Evolutionary conservation across 2,888 invertebrate genomes (phyloP).

Genomic region (Metopia argyrocephala): DNA sequence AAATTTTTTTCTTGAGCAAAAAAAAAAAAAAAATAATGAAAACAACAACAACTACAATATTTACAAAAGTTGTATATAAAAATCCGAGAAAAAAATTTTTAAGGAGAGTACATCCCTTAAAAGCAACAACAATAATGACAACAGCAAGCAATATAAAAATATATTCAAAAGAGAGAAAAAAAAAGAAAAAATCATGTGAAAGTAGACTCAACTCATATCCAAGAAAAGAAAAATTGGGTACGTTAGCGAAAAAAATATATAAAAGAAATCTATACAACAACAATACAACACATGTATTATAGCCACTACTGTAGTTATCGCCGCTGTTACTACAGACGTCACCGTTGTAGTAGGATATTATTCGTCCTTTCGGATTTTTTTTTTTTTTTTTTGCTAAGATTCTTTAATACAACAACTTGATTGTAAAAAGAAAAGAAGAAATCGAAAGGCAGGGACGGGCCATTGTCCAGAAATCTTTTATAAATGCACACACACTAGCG

Average conservation of each 20-base stretch:
- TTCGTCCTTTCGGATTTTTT: neutral
- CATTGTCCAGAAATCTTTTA: conserved; percentile 51
- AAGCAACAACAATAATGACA: neutral
- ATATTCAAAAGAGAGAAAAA: conserved; percentile 43
- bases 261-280: conserved; percentile 2
- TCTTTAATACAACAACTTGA: neutral
- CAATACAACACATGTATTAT: neutral
- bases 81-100: conserved; percentile 51
- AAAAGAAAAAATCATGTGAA: conserved; percentile 33
- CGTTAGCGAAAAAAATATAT: neutral
- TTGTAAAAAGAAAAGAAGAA: conserved; percentile 53
- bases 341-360: neutral
- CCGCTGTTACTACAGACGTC: neutral
- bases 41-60: conserved; percentile 24
- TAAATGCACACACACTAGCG: neutral
- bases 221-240: conserved; percentile 36
- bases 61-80: conserved; percentile 52
- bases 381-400: too few relatives aligned
- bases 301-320: neutral
- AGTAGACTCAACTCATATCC: conserved; percentile 47
- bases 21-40: conserved; percentile 31
- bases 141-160: conserved; percentile 47
- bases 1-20: conserved; percentile 35
- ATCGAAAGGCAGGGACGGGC: conserved; percentile 44
- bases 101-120: conserved; percentile 61